Evolutionary conservation across 2,888 invertebrate species (phyloP), one percentile per base, ranked within the genome.

Genomic region (Lissocephala sabroskyi): DNA sequence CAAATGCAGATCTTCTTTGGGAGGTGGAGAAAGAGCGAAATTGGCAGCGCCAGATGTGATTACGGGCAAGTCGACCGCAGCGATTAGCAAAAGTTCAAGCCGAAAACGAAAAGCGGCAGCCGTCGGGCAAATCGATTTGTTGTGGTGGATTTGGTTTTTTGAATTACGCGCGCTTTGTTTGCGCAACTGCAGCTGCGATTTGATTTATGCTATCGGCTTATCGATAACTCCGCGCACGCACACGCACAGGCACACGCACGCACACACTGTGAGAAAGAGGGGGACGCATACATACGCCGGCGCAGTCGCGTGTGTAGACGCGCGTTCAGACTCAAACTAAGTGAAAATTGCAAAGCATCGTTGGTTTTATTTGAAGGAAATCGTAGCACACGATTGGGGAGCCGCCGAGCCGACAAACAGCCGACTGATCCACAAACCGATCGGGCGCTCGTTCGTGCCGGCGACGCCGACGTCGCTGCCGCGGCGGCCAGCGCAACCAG

Each of bases 261-360:
- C 56, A 50, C 40, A 44, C 53, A 49, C 48, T n/a, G n/a, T n/a
- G n/a, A n/a, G n/a, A n/a, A n/a, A n/a, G n/a, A n/a, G n/a, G n/a
- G n/a, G n/a, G n/a, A 23, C 30, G 30, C 51, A 44, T 44, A 57
- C 44, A 44, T 41, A 46, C 44, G 37, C 46, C 45, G 37, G 36
- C 50, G 61, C 58, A 55, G 60, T 64, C 61, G 64, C 37, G 37
- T 37, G 19, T 18, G 18, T 37, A 19, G 19, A 62, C 63, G 74
- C 75, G 79, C 76, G 79, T 73, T 76, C 77, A 62, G 73, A 79
- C 79, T 76, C 75, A 68, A 74, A 82, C 82, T 82, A 80, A 82
- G 79, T 67, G 68, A 65, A 81, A 79, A 79, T 76, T 65, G 71
- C 64, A 74, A 77, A 71, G 73, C 67, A 59, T 55, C 78, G 63